Conservation (phyloP, 37 sponge, comb jelly and placozoan species). For the Cliona cf. orientalis region DNA sequence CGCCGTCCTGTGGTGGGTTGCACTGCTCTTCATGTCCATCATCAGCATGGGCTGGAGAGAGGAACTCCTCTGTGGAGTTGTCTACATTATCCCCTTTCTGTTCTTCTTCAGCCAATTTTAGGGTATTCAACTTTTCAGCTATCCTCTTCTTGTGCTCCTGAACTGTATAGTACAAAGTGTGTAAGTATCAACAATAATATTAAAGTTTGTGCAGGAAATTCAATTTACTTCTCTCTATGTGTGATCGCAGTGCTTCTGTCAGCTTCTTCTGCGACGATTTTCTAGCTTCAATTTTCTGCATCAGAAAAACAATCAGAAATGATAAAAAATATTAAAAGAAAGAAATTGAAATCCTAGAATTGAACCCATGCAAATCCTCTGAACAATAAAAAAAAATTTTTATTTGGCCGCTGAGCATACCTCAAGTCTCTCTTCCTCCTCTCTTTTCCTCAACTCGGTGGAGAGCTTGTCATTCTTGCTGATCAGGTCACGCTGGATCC, state of each 20-base stretch:
- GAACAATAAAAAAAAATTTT: no score
- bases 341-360: no score
- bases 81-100: not conserved
- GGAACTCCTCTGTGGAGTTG: not conserved
- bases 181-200: not conserved
- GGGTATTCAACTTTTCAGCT: not conserved
- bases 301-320: no score
- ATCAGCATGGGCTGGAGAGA: no score
- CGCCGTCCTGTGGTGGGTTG: not conserved
- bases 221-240: constrained; percentile 12
- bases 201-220: not conserved
- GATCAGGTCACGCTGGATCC: constrained; percentile 28
- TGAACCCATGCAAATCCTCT: no score
- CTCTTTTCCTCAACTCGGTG: no score
- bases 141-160: constrained; percentile 37
- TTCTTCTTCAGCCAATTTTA: not conserved
- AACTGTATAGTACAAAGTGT: constrained; percentile 7
- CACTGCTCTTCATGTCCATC: not conserved
- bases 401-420: no score
- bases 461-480: constrained; percentile 10
- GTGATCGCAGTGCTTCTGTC: constrained; percentile 16
- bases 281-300: not conserved
- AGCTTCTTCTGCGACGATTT: not conserved
- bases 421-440: no score
- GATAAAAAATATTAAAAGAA: no score